Percentiles rank a stretch among this genome's conserved stretches.
These are phyloP conservation scores for Drosophila gunungcola DNA, from an alignment of 1,140 invertebrate species.

Conservation along the genomic window DNA sequence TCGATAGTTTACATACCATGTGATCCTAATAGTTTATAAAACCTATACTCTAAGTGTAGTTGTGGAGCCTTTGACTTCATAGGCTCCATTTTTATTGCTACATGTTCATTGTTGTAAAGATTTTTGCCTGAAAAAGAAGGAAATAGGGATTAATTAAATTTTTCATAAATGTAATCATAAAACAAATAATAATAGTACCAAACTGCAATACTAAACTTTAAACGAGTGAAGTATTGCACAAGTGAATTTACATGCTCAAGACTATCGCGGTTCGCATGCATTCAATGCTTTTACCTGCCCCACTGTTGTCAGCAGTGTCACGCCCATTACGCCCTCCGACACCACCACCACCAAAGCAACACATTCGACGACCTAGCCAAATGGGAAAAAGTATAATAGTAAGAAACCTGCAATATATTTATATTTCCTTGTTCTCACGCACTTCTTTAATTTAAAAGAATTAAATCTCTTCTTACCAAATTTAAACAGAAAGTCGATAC, in stretches of 20 bases:
- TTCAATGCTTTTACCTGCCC: conserved; percentile 55
- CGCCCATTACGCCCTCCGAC: conserved; percentile 50
- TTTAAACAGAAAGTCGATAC: no score
- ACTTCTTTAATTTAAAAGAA: not conserved
- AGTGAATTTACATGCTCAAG: conserved; percentile 49
- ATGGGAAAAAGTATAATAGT: conserved; percentile 6
- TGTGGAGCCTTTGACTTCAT: conserved; percentile 99
- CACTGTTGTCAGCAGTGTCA: conserved; percentile 45
- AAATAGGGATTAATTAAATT: conserved; percentile 5
- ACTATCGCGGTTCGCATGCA: conserved; percentile 44
- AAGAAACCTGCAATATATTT: conserved; percentile 2
- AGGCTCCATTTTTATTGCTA: conserved; percentile 99
- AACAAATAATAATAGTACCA: conserved; percentile 5
- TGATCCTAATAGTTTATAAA: conserved; percentile 99
- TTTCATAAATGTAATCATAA: not conserved
- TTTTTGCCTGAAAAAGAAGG: conserved; percentile 95
- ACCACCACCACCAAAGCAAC: conserved; percentile 72
- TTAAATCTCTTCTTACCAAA: no score
- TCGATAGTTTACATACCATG: conserved; percentile 89
- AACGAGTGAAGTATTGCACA: conserved; percentile 2
- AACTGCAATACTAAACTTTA: conserved; percentile 6
- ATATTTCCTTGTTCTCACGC: not conserved
- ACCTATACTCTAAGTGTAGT: conserved; percentile 99
- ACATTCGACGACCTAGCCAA: conserved; percentile 73
- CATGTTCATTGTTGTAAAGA: conserved; percentile 99